phyloP scores from a whole-genome alignment of 1,140 invertebrate species.

The Aplysia californica region DNA sequence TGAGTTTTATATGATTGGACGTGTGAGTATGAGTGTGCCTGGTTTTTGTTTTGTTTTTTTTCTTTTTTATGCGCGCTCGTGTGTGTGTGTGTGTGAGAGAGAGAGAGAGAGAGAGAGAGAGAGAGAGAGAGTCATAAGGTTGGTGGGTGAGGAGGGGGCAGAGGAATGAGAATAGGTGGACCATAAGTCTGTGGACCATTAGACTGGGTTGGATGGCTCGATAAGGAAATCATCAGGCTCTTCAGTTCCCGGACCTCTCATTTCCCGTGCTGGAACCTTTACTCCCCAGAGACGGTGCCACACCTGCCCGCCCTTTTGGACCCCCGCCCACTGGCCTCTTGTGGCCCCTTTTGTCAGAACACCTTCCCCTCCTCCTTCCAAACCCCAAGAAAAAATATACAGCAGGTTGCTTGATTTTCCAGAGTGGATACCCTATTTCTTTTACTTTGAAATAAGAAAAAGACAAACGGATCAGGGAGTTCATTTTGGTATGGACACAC shows the following conservation, averaged over 20 bases:
- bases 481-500: no score
- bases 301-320: neutral
- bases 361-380: conserved; percentile 10
- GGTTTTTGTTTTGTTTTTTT: no score
- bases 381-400: no score
- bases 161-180: neutral
- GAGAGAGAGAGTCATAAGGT: neutral
- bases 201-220: no score
- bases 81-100: neutral
- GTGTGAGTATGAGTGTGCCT: neutral
- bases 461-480: no score
- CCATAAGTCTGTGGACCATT: no score
- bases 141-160: neutral
- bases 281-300: conserved; percentile 13
- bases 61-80: no score
- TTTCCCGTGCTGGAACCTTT: conserved; percentile 4
- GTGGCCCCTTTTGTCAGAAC: neutral
- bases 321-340: conserved; percentile 3
- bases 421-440: no score
- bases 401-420: no score
- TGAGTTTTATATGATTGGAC: no score
- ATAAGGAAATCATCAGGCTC: no score
- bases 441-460: no score
- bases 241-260: neutral
- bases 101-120: conserved; percentile 11